Evolutionary conservation across 2,888 invertebrate genomes (phyloP).

Genomic region (Drosophila paramelanica): DNA sequence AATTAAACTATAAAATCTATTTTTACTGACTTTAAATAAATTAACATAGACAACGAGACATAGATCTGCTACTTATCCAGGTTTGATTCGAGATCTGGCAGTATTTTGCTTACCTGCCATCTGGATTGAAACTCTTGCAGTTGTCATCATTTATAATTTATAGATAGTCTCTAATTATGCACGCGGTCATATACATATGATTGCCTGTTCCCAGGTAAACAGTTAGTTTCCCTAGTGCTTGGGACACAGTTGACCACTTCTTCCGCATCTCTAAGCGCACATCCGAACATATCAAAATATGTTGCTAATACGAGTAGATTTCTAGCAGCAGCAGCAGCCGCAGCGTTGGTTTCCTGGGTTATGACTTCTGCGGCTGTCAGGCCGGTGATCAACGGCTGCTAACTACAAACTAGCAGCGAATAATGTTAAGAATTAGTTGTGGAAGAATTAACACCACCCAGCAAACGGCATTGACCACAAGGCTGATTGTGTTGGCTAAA

Average conservation of each 20-base stretch:
- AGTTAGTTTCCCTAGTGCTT: conserved; percentile 40
- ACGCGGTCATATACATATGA: conserved; percentile 30
- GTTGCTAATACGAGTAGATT: conserved; percentile 54
- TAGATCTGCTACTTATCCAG: no score
- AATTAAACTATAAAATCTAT: no score
- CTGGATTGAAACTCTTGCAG: conserved; percentile 10
- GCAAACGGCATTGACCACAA: conserved; percentile 76
- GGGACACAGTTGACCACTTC: conserved; percentile 44
- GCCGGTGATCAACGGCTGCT: conserved; percentile 43
- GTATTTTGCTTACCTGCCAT: background rate
- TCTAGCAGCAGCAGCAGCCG: conserved; percentile 18
- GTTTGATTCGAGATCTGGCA: no score
- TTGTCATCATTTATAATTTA: conserved; percentile 12
- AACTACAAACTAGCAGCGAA: conserved; percentile 52
- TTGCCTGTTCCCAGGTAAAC: conserved; percentile 32
- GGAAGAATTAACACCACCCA: conserved; percentile 79
- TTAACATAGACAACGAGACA: no score
- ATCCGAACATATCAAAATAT: conserved; percentile 43
- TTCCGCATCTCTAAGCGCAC: conserved; percentile 60
- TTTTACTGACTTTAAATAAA: no score
- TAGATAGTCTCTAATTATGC: conserved; percentile 8
- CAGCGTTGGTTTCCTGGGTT: conserved; percentile 67
- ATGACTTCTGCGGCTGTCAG: conserved; percentile 75
- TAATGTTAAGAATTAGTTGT: conserved; percentile 78
- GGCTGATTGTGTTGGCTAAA: conserved; percentile 55